Conservation (phyloP, 2,797 vertebrate genomes). For the Lophius americanus region DNA sequence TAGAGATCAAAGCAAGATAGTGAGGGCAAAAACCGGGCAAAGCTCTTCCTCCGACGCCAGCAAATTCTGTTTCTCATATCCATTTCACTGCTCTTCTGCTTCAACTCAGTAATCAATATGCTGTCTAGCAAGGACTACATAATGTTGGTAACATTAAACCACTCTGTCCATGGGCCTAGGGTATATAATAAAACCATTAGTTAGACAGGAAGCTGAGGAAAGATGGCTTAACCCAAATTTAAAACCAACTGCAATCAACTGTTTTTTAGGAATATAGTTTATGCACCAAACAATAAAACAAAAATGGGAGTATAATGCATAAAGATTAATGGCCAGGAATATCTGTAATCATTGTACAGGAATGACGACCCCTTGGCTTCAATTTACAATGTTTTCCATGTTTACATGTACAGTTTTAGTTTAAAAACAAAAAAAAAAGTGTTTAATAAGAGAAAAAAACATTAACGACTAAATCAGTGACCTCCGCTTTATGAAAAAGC, state of each 20-base stretch:
- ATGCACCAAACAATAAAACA: neutral
- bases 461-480: conserved; percentile 43
- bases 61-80: conserved; percentile 44
- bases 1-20: conserved; percentile 27
- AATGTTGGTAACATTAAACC: conserved; percentile 57
- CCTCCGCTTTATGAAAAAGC: conserved; percentile 19
- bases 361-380: conserved; percentile 63
- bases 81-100: conserved; percentile 37
- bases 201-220: neutral
- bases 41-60: conserved; percentile 15
- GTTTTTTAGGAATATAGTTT: neutral
- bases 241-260: neutral
- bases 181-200: conserved; percentile 5
- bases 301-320: neutral
- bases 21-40: conserved; percentile 20
- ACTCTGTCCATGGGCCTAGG: neutral
- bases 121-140: conserved; percentile 29
- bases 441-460: conserved; percentile 57
- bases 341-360: conserved; percentile 24
- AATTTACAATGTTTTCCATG: conserved; percentile 63
- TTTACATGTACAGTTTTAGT: conserved; percentile 55
- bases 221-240: neutral
- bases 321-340: conserved; percentile 1
- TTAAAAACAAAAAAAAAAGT: conserved; percentile 55
- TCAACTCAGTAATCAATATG: conserved; percentile 49